Evolutionary conservation across 2,888 invertebrate species (phyloP).

Genomic region (Leptothorax acervorum): DNA sequence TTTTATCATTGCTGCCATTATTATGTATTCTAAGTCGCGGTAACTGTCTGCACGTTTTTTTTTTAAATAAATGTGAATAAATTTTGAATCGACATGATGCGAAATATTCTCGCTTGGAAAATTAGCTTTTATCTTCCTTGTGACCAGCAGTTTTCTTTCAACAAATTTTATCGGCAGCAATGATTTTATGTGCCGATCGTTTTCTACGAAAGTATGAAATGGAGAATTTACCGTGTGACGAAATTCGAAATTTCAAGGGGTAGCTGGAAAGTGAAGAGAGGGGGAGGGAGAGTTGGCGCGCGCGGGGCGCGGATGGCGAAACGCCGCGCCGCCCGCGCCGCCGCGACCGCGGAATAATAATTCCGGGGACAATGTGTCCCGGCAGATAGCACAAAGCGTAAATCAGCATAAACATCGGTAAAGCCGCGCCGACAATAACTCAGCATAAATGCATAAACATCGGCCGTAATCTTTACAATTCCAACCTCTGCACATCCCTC

Average conservation of each 20-base stretch:
- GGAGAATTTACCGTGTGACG: slow-evolving; percentile 58
- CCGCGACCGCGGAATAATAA: slow-evolving; percentile 82
- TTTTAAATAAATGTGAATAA: background rate
- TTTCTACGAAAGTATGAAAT: background rate
- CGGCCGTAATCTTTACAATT: slow-evolving; percentile 83
- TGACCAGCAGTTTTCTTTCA: background rate
- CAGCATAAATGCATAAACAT: slow-evolving; percentile 85
- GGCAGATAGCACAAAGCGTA: slow-evolving; percentile 85
- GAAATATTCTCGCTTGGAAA: background rate
- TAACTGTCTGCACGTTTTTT: background rate
- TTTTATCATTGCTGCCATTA: background rate
- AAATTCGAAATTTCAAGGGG: slow-evolving; percentile 67
- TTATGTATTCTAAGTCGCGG: background rate
- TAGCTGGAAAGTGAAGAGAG: slow-evolving; percentile 4
- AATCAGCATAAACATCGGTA: slow-evolving; percentile 85
- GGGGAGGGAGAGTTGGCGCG: background rate
- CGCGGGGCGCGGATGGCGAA: slow-evolving; percentile 65
- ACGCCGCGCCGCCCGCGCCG: slow-evolving; percentile 53
- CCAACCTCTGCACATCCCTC: slow-evolving; percentile 46
- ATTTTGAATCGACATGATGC: background rate
- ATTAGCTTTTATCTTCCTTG: background rate
- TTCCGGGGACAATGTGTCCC: slow-evolving; percentile 84
- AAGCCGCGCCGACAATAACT: slow-evolving; percentile 84
- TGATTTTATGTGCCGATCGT: background rate
- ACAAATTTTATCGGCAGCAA: background rate